These are phyloP conservation scores for Semotilus atromaculatus DNA, from an alignment of 2,797 vertebrate genomes.

Conservation along the genomic window DNA sequence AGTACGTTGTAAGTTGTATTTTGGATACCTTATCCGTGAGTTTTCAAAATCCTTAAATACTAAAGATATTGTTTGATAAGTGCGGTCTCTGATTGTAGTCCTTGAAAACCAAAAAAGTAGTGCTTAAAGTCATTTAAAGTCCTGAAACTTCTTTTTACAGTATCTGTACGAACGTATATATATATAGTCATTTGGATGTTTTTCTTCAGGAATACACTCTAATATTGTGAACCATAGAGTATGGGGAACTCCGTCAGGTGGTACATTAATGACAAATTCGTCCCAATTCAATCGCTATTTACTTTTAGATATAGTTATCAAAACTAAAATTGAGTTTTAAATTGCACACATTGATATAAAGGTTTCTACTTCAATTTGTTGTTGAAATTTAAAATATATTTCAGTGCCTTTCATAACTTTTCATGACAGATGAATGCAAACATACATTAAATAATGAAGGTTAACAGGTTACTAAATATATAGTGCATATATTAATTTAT, in stretches of 20 bases:
- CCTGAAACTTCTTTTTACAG: too few relatives aligned
- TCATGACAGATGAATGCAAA: neutral
- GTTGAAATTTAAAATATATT: neutral
- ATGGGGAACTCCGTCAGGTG: neutral
- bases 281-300: neutral
- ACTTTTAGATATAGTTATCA: neutral
- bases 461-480: neutral
- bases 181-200: neutral
- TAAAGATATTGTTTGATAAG: too few relatives aligned
- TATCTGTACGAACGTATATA: too few relatives aligned
- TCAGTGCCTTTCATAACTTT: neutral
- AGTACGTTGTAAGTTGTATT: too few relatives aligned
- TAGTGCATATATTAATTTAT: neutral
- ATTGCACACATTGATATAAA: neutral
- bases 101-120: too few relatives aligned
- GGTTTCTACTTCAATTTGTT: neutral
- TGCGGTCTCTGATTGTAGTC: too few relatives aligned
- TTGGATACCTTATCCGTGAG: too few relatives aligned
- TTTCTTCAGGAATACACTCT: neutral
- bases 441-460: neutral
- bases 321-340: too few relatives aligned
- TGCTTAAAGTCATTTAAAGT: too few relatives aligned
- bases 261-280: too few relatives aligned
- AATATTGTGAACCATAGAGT: neutral
- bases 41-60: too few relatives aligned